Base-by-base conservation (phyloP, 2,113 vertebrate species). In the Eurypyga helias region DNA sequence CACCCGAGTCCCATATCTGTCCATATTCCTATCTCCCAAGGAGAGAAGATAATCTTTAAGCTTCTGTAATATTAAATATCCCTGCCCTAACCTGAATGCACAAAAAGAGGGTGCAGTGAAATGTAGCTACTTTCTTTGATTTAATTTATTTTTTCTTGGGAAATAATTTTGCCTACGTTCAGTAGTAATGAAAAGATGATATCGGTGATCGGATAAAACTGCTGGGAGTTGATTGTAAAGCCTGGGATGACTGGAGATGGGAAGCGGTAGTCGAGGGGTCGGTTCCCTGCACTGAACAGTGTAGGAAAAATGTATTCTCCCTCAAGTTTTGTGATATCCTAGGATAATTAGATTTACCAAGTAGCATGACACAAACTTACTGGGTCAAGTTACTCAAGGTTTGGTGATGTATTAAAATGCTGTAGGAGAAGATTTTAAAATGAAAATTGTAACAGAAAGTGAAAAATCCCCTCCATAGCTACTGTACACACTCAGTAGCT, bases 1-100 rank as follows among this genome's bases (percentile, higher is more conserved):
- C 61, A 58, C 89, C 89, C 10, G 73, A 84, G 65, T 75, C 81
- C 66, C 5, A 0, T 94, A 67, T 48, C 86, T 91, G 80, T 92
- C 65, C 91, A 29, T 93, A 80, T 82, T 91, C 91, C 24, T 97
- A 94, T 97, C 96, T 96, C 96, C 96, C 93, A 97, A 93, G 94
- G 96, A 96, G 95, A 97, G 91, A 97, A 97, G 94, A 89, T 97
- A 83, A 79, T 79, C 46, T 78, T 91, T 87, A 91, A 62, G n/a
- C 28, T 94, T 67, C 87, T 95, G 49, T 92, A 83, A 65, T 94
- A 57, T 67, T 75, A 91, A 96, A 72, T 89, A 70, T 72, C 70
- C 49, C 34, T 87, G 54, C 61, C 94, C 91, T 87, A 69, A 85
- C n/a, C 83, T 23, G 48, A 95, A 89, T 72, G 81, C 95, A 91